phyloP scores from a whole-genome alignment of 2,797 vertebrate species.

The Microctenopoma stevenorrisi region DNA sequence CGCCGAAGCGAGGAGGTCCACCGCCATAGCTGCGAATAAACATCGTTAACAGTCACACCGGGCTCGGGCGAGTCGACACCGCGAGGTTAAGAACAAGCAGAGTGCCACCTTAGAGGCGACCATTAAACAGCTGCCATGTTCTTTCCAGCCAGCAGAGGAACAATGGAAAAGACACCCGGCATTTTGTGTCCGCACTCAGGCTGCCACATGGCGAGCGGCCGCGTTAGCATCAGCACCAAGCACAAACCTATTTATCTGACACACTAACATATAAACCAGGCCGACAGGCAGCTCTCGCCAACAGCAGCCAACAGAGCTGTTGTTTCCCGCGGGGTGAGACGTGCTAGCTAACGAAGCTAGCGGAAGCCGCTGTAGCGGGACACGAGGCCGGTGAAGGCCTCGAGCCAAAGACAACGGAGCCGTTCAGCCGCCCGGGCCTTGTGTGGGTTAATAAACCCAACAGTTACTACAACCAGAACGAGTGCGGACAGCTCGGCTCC shows the following conservation, averaged over 20 bases:
- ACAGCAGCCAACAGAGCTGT: too few relatives aligned
- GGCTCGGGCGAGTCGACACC: rapidly evolving
- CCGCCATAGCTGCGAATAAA: conserved; percentile 82
- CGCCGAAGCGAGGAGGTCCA: conserved; percentile 94
- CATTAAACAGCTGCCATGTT: conserved; percentile 73
- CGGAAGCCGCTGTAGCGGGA: conserved; percentile 31
- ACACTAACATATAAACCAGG: too few relatives aligned
- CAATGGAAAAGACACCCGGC: conserved; percentile 81
- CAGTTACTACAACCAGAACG: too few relatives aligned
- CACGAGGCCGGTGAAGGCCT: conserved; percentile 79
- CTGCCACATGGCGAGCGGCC: conserved; percentile 78
- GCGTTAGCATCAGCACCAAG: conserved; percentile 5
- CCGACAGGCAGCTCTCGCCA: too few relatives aligned
- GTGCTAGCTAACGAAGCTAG: too few relatives aligned
- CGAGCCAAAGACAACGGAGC: conserved; percentile 51
- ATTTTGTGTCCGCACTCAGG: conserved; percentile 80
- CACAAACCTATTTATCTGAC: too few relatives aligned
- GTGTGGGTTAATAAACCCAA: rapidly evolving
- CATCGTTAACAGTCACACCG: rapidly evolving
- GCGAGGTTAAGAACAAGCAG: rapidly evolving
- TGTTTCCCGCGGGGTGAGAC: too few relatives aligned
- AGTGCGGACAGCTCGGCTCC: too few relatives aligned
- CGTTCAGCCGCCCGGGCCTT: conserved; percentile 3
- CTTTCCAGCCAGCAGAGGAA: conserved; percentile 74
- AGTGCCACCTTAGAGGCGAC: conserved; percentile 36